Evolutionary conservation across 2,888 invertebrate species (phyloP).

Genomic region (Mylabris sibirica): DNA sequence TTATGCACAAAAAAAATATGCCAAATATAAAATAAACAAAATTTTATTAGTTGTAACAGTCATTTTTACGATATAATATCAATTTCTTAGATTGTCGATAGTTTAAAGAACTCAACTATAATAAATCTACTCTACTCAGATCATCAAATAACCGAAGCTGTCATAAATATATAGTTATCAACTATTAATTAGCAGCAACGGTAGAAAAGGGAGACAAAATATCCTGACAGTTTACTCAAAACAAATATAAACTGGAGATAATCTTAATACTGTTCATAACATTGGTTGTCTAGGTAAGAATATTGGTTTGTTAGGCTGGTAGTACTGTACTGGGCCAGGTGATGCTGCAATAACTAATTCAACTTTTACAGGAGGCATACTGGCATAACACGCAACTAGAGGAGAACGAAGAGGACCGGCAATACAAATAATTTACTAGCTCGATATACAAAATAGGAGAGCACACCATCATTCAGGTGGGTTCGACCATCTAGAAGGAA

Average conservation of each 20-base stretch:
- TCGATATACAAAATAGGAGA: conserved; percentile 45
- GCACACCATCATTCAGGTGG: conserved; percentile 53
- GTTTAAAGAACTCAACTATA: conserved; percentile 36
- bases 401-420: conserved; percentile 43
- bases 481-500: conserved; percentile 52
- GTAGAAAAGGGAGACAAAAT: conserved; percentile 14
- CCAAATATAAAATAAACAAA: conserved; percentile 1
- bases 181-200: conserved; percentile 26
- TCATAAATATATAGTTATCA: conserved; percentile 9
- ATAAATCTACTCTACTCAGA: conserved; percentile 34
- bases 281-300: conserved; percentile 20
- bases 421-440: conserved; percentile 46
- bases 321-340: conserved; percentile 39
- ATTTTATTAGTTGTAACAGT: not conserved
- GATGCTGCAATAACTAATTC: conserved; percentile 54
- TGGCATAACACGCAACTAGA: conserved; percentile 42
- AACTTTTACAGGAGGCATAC: conserved; percentile 55
- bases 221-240: conserved; percentile 21
- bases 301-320: conserved; percentile 15
- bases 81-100: conserved; percentile 30
- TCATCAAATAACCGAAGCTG: conserved; percentile 28
- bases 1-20: conserved; percentile 11
- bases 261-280: conserved; percentile 28
- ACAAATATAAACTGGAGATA: conserved; percentile 19
- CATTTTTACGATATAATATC: conserved; percentile 13